Evolutionary conservation across 2,113 vertebrate species (phyloP).

Genomic region (Mus spicilegus): DNA sequence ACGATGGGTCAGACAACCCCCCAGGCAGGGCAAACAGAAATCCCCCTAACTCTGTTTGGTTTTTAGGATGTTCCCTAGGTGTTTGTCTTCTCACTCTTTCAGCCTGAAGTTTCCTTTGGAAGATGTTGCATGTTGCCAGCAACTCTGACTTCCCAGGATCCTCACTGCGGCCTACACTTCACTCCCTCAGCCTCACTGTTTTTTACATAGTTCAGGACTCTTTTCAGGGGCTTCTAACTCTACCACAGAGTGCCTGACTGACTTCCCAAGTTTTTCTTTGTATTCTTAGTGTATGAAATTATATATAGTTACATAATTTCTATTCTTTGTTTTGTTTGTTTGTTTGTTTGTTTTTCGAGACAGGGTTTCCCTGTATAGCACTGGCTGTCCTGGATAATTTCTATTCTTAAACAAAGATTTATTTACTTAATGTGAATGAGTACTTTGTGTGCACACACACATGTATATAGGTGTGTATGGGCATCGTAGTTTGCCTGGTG

Average conservation of each 20-base stretch:
- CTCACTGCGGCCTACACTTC: neutral
- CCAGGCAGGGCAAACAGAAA: neutral
- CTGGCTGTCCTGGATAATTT: neutral
- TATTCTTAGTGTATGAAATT: neutral
- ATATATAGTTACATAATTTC: neutral
- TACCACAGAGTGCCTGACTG: neutral
- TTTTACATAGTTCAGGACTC: neutral
- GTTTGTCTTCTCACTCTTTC: neutral
- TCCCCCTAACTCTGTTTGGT: neutral
- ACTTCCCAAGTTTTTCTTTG: neutral
- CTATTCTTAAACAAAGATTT: neutral
- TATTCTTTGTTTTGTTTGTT: neutral
- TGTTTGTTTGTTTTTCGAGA: too few relatives aligned
- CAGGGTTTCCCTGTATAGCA: too few relatives aligned
- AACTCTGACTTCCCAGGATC: neutral
- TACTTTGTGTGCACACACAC: neutral
- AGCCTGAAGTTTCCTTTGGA: neutral
- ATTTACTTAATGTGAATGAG: neutral
- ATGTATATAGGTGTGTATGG: neutral
- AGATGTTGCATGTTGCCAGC: neutral
- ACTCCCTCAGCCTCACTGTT: neutral
- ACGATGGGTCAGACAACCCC: neutral
- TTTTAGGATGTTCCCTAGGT: neutral
- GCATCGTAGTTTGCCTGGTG: neutral
- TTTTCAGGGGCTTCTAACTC: neutral